phyloP scores from a whole-genome alignment of 92 coral and sea anemone species.

The Phymanthus crucifer region DNA sequence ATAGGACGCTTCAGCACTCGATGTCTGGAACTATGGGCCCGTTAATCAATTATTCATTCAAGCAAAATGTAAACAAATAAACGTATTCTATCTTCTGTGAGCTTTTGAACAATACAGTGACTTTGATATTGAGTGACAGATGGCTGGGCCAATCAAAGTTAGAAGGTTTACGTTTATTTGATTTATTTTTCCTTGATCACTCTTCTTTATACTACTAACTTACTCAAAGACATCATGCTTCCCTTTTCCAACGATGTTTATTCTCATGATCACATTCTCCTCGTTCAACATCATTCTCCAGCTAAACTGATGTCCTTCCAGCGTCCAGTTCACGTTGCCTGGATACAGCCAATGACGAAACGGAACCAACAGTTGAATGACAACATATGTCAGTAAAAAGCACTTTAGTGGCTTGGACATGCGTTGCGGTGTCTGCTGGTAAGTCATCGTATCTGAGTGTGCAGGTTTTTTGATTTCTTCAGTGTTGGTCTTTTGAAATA shows the following conservation, averaged over 20 bases:
- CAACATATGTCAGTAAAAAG: slow-evolving; percentile 39
- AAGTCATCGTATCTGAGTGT: background rate
- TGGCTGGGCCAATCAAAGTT: background rate
- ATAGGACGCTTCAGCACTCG: too few species aligned
- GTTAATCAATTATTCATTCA: too few species aligned
- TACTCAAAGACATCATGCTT: slow-evolving; percentile 47
- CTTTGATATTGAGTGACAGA: too few species aligned
- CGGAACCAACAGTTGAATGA: slow-evolving; percentile 49
- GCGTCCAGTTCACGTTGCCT: slow-evolving; percentile 70
- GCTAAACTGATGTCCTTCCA: slow-evolving; percentile 70
- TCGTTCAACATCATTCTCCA: slow-evolving; percentile 72
- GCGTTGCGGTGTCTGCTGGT: background rate
- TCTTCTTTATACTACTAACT: too few species aligned
- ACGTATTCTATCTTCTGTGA: too few species aligned
- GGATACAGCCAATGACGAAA: slow-evolving; percentile 77
- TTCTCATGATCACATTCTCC: slow-evolving; percentile 51
- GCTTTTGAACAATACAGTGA: too few species aligned
- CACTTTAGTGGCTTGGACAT: slow-evolving; percentile 40
- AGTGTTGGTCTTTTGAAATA: background rate
- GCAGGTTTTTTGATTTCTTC: background rate
- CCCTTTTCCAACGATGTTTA: slow-evolving; percentile 21
- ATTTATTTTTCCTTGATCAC: too few species aligned
- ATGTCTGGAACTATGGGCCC: too few species aligned
- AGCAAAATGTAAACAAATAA: too few species aligned
- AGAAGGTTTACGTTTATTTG: too few species aligned